Evolutionary conservation across 2,797 vertebrate species (phyloP).

Genomic region (Merluccius polli): DNA sequence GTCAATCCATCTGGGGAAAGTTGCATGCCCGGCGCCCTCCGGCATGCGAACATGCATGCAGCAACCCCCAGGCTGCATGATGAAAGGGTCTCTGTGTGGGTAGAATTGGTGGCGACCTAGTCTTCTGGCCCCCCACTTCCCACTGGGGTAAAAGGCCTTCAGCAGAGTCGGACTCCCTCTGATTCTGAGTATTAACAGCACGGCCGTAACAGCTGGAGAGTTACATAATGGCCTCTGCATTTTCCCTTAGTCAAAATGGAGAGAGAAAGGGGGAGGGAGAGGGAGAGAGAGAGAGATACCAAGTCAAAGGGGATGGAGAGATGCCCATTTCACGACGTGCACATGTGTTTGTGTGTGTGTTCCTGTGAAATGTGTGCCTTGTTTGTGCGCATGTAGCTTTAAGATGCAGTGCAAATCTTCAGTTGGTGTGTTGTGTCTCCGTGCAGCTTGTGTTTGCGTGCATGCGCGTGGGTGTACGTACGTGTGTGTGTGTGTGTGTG

Average conservation of each 20-base stretch:
- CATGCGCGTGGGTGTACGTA: background rate
- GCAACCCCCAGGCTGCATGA: background rate
- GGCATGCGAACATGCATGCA: background rate
- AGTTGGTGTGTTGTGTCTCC: too few species aligned
- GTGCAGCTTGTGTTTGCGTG: background rate
- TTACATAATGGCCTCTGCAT: constrained; percentile 62
- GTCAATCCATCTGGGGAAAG: background rate
- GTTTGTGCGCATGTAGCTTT: background rate
- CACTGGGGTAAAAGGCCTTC: constrained; percentile 36
- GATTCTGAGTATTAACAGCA: constrained; percentile 54
- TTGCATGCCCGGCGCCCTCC: too few species aligned
- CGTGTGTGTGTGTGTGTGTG: background rate
- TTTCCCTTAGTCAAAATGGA: constrained; percentile 32
- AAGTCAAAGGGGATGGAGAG: constrained; percentile 31
- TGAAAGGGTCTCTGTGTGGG: constrained; percentile 4
- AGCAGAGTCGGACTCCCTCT: constrained; percentile 41
- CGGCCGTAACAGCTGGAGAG: constrained; percentile 59
- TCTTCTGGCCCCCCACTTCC: constrained; percentile 28
- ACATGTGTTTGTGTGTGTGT: constrained; percentile 5
- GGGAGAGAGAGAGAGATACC: background rate
- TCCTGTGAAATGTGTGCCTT: background rate
- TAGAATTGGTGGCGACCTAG: background rate
- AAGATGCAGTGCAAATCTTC: background rate
- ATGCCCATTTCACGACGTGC: constrained; percentile 32
- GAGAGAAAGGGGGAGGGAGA: background rate